These are phyloP conservation scores for Lepilemur septentrionalis DNA, from an alignment of 2,797 vertebrate species.

Conservation along the genomic window DNA sequence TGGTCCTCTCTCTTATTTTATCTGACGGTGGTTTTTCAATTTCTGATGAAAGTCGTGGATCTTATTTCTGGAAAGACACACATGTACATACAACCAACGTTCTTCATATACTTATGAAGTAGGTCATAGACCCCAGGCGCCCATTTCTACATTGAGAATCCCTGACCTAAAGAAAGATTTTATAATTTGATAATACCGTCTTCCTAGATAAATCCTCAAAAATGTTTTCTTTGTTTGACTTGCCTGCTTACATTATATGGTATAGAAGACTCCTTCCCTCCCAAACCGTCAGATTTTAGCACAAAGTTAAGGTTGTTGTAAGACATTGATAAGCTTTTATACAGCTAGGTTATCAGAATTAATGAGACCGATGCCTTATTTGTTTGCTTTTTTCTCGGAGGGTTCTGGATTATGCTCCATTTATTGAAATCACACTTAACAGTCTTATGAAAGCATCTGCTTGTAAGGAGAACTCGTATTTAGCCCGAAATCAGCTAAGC, in stretches of 20 bases:
- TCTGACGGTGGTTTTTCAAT: not conserved
- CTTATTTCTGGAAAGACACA: not conserved
- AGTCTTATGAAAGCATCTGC: not conserved
- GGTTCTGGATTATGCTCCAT: constrained; percentile 6
- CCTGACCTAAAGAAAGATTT: not conserved
- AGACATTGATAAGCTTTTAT: not conserved
- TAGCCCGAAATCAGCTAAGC: constrained; percentile 51
- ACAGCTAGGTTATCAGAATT: not conserved
- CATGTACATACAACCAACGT: too few species aligned
- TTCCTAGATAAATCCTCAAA: not conserved
- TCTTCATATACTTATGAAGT: not conserved
- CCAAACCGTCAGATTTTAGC: not conserved
- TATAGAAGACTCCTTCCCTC: not conserved
- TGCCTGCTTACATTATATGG: not conserved
- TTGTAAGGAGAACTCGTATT: not conserved
- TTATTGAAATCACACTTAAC: constrained; percentile 48
- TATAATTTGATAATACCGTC: not conserved
- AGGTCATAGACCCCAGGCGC: not conserved
- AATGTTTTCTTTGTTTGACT: not conserved
- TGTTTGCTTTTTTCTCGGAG: constrained; percentile 32
- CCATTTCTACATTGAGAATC: not conserved
- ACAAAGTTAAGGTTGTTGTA: not conserved
- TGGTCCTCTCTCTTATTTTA: not conserved
- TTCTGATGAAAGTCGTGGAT: not conserved
- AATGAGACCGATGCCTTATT: not conserved